Conservation (phyloP, 2,113 vertebrate species). For the Picathartes gymnocephalus region DNA sequence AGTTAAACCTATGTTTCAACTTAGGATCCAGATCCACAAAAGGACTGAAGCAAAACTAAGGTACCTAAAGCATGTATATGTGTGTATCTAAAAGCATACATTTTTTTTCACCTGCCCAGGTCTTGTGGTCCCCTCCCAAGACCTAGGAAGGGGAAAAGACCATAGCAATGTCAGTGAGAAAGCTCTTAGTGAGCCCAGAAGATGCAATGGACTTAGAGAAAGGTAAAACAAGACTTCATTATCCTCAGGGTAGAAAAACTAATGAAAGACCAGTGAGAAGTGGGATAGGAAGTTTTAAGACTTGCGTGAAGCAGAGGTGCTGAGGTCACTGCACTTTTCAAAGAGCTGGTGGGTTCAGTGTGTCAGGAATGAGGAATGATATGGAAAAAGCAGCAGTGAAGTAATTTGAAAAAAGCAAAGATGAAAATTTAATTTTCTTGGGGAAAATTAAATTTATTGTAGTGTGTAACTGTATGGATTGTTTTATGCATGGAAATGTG, state of each 20-base stretch:
- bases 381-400: background rate
- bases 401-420: background rate
- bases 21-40: constrained; percentile 69
- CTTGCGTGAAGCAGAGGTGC: background rate
- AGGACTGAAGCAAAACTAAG: constrained; percentile 70
- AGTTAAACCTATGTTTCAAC: constrained; percentile 68
- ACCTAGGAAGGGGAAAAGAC: constrained; percentile 66
- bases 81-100: constrained; percentile 67
- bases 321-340: background rate
- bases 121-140: constrained; percentile 64
- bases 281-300: constrained; percentile 20
- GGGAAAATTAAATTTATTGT: constrained; percentile 53
- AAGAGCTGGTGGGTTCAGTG: background rate
- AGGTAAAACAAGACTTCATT: constrained; percentile 63
- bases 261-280: background rate
- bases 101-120: constrained; percentile 68
- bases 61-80: constrained; percentile 65
- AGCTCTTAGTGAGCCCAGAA: constrained; percentile 62
- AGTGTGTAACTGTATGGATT: background rate
- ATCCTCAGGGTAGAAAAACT: constrained; percentile 54
- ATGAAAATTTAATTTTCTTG: constrained; percentile 54
- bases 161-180: constrained; percentile 64
- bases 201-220: constrained; percentile 65
- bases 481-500: constrained; percentile 40
- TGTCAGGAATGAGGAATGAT: background rate